Percentiles rank a stretch among this genome's conserved stretches.
Evolutionary conservation across 2,888 invertebrate species (phyloP).

Genomic region (Diarsia rubi): DNA sequence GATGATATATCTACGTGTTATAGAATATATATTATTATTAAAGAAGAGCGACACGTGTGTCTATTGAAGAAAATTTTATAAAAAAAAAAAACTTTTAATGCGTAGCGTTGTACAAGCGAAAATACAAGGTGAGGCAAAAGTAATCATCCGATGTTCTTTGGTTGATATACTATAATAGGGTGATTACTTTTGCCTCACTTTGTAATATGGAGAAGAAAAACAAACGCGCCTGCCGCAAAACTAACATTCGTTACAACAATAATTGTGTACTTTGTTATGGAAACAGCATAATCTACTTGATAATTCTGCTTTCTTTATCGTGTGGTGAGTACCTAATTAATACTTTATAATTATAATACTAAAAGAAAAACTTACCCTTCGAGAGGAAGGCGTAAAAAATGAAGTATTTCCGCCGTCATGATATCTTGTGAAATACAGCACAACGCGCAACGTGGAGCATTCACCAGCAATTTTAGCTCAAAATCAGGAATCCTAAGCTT

Average conservation of each 20-base stretch:
- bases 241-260: too few species aligned
- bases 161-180: too few species aligned
- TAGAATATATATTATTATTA: conserved; percentile 15
- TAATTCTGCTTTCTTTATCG: too few species aligned
- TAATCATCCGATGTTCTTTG: too few species aligned
- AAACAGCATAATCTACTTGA: background rate
- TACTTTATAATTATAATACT: background rate
- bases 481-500: conserved; percentile 5
- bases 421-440: background rate
- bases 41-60: background rate
- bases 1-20: conserved; percentile 1
- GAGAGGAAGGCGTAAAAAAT: conserved; percentile 18
- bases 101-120: background rate
- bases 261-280: background rate
- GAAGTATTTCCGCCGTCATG: conserved; percentile 47
- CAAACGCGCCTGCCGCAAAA: background rate
- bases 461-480: conserved; percentile 10
- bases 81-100: background rate
- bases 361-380: conserved; percentile 53
- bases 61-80: background rate
- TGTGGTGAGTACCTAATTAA: too few species aligned
- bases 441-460: background rate
- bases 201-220: background rate
- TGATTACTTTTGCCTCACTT: too few species aligned
- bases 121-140: too few species aligned